Evolutionary conservation across 2,113 vertebrate genomes (phyloP).

Genomic region (Myocastor coypus): DNA sequence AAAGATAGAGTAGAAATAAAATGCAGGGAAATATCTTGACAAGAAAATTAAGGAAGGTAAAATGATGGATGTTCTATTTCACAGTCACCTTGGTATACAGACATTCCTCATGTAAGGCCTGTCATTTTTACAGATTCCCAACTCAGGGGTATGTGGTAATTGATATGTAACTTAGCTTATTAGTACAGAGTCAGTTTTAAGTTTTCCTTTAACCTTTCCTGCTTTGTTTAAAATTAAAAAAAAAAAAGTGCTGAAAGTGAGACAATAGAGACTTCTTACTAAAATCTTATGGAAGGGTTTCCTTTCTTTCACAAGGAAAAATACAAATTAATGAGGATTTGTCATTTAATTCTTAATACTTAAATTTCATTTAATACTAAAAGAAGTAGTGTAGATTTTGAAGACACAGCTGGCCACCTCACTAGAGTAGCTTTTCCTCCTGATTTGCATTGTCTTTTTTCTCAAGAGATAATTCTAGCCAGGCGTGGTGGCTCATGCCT

Average conservation of each 20-base stretch:
- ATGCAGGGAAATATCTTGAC: slow-evolving; percentile 1
- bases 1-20: slow-evolving; percentile 15
- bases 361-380: background rate
- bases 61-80: background rate
- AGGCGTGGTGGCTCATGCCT: no score
- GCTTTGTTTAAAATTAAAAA: slow-evolving; percentile 65
- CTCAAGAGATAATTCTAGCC: background rate
- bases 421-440: background rate
- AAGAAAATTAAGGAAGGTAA: slow-evolving; percentile 39
- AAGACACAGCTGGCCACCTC: background rate
- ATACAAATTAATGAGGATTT: slow-evolving; percentile 13
- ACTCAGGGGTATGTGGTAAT: background rate
- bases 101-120: background rate
- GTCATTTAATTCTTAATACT: background rate
- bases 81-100: background rate
- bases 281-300: background rate
- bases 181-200: slow-evolving; percentile 44
- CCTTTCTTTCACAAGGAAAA: slow-evolving; percentile 6
- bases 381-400: background rate
- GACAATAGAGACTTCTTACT: slow-evolving; percentile 16
- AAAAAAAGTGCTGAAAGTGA: slow-evolving; percentile 41
- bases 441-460: background rate
- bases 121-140: background rate
- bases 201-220: slow-evolving; percentile 31
- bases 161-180: slow-evolving; percentile 4